Base-by-base conservation (phyloP, 1,140 invertebrate species). In the Pissodes strobi region DNA sequence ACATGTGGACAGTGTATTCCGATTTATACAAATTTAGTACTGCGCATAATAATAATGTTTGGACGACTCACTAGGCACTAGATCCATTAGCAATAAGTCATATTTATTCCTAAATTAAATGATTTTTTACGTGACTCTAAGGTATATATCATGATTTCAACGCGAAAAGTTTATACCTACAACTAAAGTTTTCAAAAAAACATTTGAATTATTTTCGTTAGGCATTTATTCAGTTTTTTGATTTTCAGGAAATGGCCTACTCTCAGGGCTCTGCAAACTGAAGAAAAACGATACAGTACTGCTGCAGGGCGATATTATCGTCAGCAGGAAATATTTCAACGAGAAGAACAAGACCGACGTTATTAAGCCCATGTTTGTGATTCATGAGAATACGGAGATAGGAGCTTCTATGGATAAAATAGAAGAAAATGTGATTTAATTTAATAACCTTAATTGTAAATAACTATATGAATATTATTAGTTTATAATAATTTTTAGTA, bases 351-450 rank as follows among this genome's bases (percentile, higher is more conserved):
- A 37, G 25, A 30, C 13, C 3, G 56, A 59, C 12, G 19, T 27
- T 17, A 21, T 21, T 10, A 46, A 46, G 15, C 60, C 60, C 1
- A n/a, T 62, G 17, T 62, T 39, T 45, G 34, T 41, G 1, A 45
- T 62, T 13, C 48, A 45, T 17, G 60, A 62, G 37, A 46, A 46
- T 21, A 56, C 51, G 3, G 43, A 56, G 17, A 64, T 56, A 19
- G 41, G 56, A 19, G 8, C 15, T 6, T 2, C 9, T 18, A 9
- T 4, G 15, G 49, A 2, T 5, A 46, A 45, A 18, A 13, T 25
- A 30, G 9, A 27, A 27, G n/a, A n/a, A n/a, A n/a, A n/a, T n/a
- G n/a, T n/a, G n/a, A n/a, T n/a, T n/a, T n/a, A n/a, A n/a, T n/a
- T n/a, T n/a, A n/a, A n/a, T n/a, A n/a, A n/a, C n/a, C n/a, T n/a